Evolutionary conservation across 2,113 vertebrate species (phyloP).

Genomic region (Pholis gunnellus): DNA sequence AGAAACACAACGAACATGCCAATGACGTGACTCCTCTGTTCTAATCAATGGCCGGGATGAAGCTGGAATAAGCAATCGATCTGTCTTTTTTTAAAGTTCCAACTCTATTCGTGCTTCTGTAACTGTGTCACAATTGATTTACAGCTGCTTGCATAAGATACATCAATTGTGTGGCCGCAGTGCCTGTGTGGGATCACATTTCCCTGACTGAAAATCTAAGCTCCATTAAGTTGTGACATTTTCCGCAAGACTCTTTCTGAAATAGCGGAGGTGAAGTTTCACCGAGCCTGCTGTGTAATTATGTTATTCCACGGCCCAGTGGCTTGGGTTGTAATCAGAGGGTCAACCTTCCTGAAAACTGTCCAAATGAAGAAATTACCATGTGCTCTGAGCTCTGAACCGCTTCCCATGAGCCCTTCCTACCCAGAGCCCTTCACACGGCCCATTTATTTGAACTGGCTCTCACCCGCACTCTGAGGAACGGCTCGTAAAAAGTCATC

Average conservation of each 20-base stretch:
- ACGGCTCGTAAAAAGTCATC: slow-evolving; percentile 75
- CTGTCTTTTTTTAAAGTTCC: slow-evolving; percentile 11
- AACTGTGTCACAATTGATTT: slow-evolving; percentile 43
- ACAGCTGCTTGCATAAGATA: slow-evolving; percentile 8
- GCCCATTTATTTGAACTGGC: slow-evolving; percentile 81
- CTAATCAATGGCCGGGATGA: background rate
- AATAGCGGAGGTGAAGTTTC: slow-evolving; percentile 33
- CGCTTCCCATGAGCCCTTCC: slow-evolving; percentile 67
- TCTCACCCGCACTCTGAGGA: slow-evolving; percentile 75
- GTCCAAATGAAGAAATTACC: slow-evolving; percentile 73
- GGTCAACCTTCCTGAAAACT: slow-evolving; percentile 63
- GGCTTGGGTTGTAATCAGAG: slow-evolving; percentile 71
- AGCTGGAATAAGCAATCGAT: slow-evolving; percentile 46
- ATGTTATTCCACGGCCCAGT: slow-evolving; percentile 49
- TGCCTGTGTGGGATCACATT: slow-evolving; percentile 10
- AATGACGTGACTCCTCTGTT: background rate
- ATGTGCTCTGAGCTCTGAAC: slow-evolving; percentile 60
- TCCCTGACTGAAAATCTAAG: slow-evolving; percentile 25
- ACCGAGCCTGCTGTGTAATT: slow-evolving; percentile 63
- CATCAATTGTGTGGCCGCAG: background rate
- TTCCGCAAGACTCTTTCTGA: slow-evolving; percentile 24
- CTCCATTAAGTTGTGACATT: slow-evolving; percentile 21
- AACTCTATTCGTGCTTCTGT: slow-evolving; percentile 6
- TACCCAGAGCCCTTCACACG: slow-evolving; percentile 72
- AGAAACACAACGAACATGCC: background rate